Percentiles rank a stretch among this genome's conserved stretches.
Conservation (phyloP, 2,113 vertebrate species). For the Odobenus rosmarus region DNA sequence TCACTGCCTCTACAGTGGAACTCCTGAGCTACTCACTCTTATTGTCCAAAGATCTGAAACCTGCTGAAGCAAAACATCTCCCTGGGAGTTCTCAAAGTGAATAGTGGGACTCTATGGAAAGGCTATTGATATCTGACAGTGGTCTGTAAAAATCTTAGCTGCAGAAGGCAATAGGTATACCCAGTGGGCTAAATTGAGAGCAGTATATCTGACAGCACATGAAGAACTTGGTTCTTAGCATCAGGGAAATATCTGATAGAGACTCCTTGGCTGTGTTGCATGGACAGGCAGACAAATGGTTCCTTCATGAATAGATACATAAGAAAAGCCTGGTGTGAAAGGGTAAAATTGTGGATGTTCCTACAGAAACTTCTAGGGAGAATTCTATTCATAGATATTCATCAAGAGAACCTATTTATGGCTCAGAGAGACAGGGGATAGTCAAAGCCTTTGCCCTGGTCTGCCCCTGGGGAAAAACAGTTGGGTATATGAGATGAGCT, state of each 20-base stretch:
- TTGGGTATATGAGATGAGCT: background rate
- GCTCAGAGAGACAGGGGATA: background rate
- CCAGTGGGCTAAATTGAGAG: background rate
- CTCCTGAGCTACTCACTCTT: background rate
- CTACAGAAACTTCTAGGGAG: background rate
- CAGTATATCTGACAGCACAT: background rate
- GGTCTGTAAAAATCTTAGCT: background rate
- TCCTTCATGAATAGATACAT: background rate
- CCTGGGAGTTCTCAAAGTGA: background rate
- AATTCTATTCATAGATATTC: background rate
- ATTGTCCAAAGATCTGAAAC: background rate
- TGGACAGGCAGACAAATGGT: background rate
- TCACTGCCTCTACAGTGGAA: background rate
- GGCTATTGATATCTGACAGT: background rate
- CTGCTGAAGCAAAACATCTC: background rate
- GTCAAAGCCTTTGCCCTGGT: background rate
- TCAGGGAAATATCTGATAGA: background rate
- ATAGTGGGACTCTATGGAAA: background rate
- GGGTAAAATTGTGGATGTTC: background rate
- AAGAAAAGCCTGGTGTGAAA: background rate
- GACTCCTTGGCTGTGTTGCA: background rate
- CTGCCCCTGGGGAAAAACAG: background rate
- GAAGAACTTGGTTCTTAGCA: background rate
- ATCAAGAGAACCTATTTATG: background rate
- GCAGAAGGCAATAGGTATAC: background rate